phyloP scores from a whole-genome alignment of 1,140 invertebrate genomes.

The Nebria ingens region DNA sequence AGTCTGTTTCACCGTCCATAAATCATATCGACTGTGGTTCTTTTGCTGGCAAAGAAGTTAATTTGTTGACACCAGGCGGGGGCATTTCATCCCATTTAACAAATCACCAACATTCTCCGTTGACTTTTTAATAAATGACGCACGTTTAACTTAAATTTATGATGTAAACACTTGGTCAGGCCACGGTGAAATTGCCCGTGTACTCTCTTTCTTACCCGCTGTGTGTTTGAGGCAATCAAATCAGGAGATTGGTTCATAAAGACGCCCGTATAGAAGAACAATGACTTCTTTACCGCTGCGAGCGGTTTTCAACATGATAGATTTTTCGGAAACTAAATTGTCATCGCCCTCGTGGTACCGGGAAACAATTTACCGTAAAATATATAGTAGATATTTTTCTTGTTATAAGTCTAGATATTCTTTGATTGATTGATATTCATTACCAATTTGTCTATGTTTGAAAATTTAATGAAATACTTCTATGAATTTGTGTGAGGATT shows the following conservation, averaged over 20 bases:
- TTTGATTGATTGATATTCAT: too few species aligned
- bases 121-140: constrained; percentile 8
- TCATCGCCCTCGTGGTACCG: too few species aligned
- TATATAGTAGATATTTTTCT: too few species aligned
- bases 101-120: constrained; percentile 2
- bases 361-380: too few species aligned
- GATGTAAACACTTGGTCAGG: constrained; percentile 2
- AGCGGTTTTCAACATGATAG: neutral
- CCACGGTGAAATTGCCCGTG: neutral
- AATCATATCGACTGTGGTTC: neutral
- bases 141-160: constrained; percentile 6
- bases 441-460: too few species aligned
- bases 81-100: constrained; percentile 7
- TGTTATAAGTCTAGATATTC: too few species aligned
- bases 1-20: too few species aligned
- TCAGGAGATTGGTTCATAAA: neutral
- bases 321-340: too few species aligned
- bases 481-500: too few species aligned
- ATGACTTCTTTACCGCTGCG: neutral
- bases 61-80: neutral
- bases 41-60: neutral
- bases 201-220: too few species aligned
- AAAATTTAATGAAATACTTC: too few species aligned
- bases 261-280: neutral
- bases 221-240: neutral